Evolutionary conservation across 2,888 invertebrate species (phyloP).

Genomic region (Cyaniris semiargus): DNA sequence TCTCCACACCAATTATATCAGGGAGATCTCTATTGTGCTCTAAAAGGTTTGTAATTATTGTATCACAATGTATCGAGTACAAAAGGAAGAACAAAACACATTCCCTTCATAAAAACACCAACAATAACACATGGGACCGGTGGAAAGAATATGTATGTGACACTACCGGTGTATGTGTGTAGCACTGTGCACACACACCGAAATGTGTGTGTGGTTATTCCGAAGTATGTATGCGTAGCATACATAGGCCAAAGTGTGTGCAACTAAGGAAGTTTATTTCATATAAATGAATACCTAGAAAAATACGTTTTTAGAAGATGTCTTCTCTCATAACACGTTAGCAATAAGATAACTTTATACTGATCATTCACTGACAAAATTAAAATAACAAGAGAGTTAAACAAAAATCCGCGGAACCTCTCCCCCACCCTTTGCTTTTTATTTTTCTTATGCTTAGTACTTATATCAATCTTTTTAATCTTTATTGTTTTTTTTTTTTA

Average conservation of each 20-base stretch:
- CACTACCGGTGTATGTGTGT: too few relatives aligned
- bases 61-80: conserved; percentile 26
- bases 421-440: too few relatives aligned
- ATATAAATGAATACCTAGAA: neutral
- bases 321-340: too few relatives aligned
- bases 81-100: conserved; percentile 27
- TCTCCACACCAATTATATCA: neutral
- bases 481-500: too few relatives aligned
- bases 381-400: too few relatives aligned
- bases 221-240: neutral
- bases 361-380: too few relatives aligned
- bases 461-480: too few relatives aligned
- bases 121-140: conserved; percentile 40
- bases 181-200: neutral
- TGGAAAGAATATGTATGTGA: too few relatives aligned
- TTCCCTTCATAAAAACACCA: conserved; percentile 34
- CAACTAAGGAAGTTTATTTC: neutral
- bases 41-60: conserved; percentile 21
- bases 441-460: too few relatives aligned
- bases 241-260: neutral
- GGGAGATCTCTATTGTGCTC: conserved; percentile 2
- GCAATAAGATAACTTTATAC: too few relatives aligned
- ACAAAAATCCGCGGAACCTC: too few relatives aligned
- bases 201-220: neutral
- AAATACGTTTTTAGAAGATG: too few relatives aligned